A percentile compares a stretch with the other conserved stretches of the same genome.
phyloP scores from a whole-genome alignment of 2,888 invertebrate species.

The Macaria liturata region DNA sequence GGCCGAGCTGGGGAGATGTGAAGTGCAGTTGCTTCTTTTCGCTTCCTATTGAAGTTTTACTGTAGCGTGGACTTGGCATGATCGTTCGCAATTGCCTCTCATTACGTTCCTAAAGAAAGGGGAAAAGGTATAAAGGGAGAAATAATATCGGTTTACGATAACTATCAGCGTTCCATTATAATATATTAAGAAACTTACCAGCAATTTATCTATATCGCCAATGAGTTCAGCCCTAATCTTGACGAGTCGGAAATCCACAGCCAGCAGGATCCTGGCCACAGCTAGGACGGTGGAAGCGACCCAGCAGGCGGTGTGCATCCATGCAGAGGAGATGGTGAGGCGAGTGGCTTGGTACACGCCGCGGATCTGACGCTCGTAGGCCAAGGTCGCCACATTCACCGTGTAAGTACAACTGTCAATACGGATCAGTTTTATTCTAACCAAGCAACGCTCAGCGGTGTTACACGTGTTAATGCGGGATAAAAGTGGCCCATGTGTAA shows the following conservation, averaged over 20 bases:
- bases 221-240: slow-evolving; percentile 54
- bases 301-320: slow-evolving; percentile 75
- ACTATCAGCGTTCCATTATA: slow-evolving; percentile 4
- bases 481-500: too few relatives aligned
- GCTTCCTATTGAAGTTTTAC: slow-evolving; percentile 2
- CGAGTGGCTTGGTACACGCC: slow-evolving; percentile 72
- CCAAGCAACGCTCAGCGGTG: too few relatives aligned
- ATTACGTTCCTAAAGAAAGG: slow-evolving; percentile 52
- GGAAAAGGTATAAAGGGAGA: too few relatives aligned
- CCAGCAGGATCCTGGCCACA: slow-evolving; percentile 56
- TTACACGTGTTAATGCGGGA: too few relatives aligned
- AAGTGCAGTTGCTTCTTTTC: neutral
- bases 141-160: too few relatives aligned
- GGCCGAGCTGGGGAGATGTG: neutral
- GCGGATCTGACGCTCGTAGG: slow-evolving; percentile 68
- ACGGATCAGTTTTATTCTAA: neutral
- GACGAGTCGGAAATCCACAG: slow-evolving; percentile 71
- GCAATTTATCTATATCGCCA: slow-evolving; percentile 64
- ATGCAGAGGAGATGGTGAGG: slow-evolving; percentile 67
- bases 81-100: slow-evolving; percentile 63
- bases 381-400: slow-evolving; percentile 69
- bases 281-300: slow-evolving; percentile 59
- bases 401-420: slow-evolving; percentile 55
- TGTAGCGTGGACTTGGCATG: slow-evolving; percentile 45
- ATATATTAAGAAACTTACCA: slow-evolving; percentile 46